Evolutionary conservation across 2,888 invertebrate species (phyloP).

Genomic region (Caenorhabditis imperialis): DNA sequence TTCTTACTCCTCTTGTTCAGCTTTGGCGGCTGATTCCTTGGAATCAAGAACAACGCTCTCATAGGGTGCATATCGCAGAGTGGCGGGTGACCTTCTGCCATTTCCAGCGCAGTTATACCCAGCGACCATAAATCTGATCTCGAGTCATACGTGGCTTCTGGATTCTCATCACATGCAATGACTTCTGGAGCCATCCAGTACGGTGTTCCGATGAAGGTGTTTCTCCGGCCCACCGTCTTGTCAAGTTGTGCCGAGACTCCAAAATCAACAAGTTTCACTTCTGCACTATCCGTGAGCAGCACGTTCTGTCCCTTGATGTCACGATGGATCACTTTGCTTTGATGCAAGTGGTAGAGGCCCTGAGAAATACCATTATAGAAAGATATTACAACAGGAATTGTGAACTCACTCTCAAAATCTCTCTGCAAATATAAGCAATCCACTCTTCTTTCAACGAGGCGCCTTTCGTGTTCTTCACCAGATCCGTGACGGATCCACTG

Average conservation of each 20-base stretch:
- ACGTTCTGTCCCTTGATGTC: conserved; percentile 98
- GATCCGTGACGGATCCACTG: conserved; percentile 97
- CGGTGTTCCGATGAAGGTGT: conserved; percentile 93
- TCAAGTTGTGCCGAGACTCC: conserved; percentile 99
- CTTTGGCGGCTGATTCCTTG: conserved; percentile 93
- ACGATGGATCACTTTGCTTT: conserved; percentile 98
- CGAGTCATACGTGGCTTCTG: conserved; percentile 98
- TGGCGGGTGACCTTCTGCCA: conserved; percentile 88
- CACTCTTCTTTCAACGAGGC: conserved; percentile 98
- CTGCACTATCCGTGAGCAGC: conserved; percentile 97
- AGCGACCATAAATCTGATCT: conserved; percentile 83
- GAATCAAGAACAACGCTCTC: conserved; percentile 84
- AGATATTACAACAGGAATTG: conserved; percentile 80
- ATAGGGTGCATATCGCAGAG: conserved; percentile 99
- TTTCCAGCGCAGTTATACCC: conserved; percentile 95
- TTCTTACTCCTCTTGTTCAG: conserved; percentile 83
- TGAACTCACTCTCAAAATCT: conserved; percentile 82
- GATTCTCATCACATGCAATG: conserved; percentile 99
- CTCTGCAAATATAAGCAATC: conserved; percentile 98
- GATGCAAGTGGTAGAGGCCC: conserved; percentile 96
- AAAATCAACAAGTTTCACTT: conserved; percentile 98
- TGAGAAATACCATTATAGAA: conserved; percentile 81
- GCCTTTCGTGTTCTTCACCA: conserved; percentile 98
- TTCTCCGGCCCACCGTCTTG: conserved; percentile 96
- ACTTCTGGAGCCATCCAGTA: conserved; percentile 95